Conservation (phyloP, 2,888 invertebrate species). For the Zaprionus obscuricornis region DNA sequence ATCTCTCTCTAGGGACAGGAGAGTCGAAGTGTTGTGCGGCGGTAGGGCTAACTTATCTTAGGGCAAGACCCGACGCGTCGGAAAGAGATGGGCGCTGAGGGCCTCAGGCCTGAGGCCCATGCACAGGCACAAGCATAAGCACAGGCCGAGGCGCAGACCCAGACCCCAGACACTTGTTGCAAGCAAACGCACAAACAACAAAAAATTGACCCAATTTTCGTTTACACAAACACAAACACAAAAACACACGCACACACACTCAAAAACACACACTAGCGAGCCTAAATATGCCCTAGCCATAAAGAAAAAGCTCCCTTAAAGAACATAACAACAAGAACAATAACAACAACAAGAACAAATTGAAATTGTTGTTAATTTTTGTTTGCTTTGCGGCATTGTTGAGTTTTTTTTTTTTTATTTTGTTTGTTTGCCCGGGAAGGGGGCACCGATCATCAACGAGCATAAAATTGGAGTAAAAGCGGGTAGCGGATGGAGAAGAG, state of each 20-base stretch:
- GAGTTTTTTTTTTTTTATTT: no score
- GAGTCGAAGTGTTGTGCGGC: neutral
- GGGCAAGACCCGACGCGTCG: constrained; percentile 65
- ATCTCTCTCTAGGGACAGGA: constrained; percentile 19
- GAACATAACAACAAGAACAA: constrained; percentile 32
- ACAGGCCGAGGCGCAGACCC: no score
- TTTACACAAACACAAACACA: constrained; percentile 40
- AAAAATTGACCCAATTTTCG: constrained; percentile 56
- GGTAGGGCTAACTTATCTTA: constrained; percentile 63
- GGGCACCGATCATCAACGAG: neutral
- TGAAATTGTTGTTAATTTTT: constrained; percentile 72
- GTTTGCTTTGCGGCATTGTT: constrained; percentile 71
- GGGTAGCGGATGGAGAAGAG: neutral
- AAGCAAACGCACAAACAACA: constrained; percentile 49
- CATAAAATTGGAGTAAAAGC: neutral
- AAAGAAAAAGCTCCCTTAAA: constrained; percentile 68
- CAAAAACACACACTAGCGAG: no score
- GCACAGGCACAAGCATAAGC: no score
- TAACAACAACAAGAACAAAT: constrained; percentile 42
- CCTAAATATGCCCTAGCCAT: constrained; percentile 59
- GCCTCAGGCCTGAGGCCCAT: constrained; percentile 20
- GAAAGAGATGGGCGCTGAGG: constrained; percentile 56
- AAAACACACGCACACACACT: neutral
- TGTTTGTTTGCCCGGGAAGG: constrained; percentile 50
- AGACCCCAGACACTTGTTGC: constrained; percentile 70